A percentile compares a stretch with the other conserved stretches of the same genome.
Evolutionary conservation across 2,888 invertebrate species (phyloP).

Genomic region (Drosophila buzzatii): DNA sequence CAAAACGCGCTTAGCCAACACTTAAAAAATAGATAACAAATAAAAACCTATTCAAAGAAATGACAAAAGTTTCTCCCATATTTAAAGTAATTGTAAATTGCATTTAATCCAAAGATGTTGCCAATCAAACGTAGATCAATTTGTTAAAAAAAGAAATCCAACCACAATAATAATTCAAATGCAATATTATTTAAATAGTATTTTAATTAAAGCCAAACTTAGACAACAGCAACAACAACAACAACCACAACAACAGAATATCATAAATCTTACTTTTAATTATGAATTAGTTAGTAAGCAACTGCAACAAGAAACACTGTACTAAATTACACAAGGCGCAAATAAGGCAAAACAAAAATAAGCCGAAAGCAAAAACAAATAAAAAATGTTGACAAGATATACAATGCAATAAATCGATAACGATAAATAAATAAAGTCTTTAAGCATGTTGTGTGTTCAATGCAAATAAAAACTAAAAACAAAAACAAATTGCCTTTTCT

Average conservation of each 20-base stretch:
- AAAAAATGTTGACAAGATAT: conserved; percentile 53
- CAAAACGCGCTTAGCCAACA: conserved; percentile 53
- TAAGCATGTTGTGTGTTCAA: conserved; percentile 80
- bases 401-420: conserved; percentile 79
- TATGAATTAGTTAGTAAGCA: conserved; percentile 76
- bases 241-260: conserved; percentile 41
- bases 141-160: conserved; percentile 15
- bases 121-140: conserved; percentile 55
- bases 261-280: conserved; percentile 58
- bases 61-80: not conserved
- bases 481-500: conserved; percentile 25
- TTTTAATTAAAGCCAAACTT: conserved; percentile 45
- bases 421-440: conserved; percentile 78
- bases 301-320: conserved; percentile 39
- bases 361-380: conserved; percentile 15
- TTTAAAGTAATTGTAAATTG: conserved; percentile 59
- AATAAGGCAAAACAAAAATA: conserved; percentile 50
- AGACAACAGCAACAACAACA: conserved; percentile 22
- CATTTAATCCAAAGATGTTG: conserved; percentile 77
- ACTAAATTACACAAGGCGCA: conserved; percentile 37
- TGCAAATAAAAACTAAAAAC: conserved; percentile 51
- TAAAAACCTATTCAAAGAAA: not conserved
- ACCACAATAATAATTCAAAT: conserved; percentile 9
- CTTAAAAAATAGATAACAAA: conserved; percentile 2
- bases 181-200: conserved; percentile 42